A percentile compares a stretch with the other conserved stretches of the same genome.
phyloP scores from a whole-genome alignment of 2,113 vertebrate species.

The Gymnobelideus leadbeateri region DNA sequence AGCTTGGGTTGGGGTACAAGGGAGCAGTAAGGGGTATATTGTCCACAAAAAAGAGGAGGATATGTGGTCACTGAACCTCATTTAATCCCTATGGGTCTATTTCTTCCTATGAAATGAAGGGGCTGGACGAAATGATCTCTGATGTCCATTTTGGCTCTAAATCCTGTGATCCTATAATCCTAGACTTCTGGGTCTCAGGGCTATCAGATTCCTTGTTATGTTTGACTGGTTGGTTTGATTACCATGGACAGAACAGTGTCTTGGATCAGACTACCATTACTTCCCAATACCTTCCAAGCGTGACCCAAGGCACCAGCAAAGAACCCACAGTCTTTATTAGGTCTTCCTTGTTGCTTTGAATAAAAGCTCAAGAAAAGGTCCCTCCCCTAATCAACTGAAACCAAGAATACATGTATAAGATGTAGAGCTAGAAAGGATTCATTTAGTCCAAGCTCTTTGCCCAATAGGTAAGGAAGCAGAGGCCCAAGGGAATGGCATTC shows the following conservation, averaged over 20 bases:
- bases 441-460: neutral
- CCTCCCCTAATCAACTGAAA: neutral
- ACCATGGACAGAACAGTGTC: conserved; percentile 46
- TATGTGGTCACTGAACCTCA: conserved; percentile 32
- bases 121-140: neutral
- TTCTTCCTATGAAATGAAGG: neutral
- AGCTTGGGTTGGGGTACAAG: neutral
- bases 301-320: neutral
- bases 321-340: neutral
- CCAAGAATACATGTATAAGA: neutral
- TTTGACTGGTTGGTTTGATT: conserved; percentile 83
- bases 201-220: conserved; percentile 81
- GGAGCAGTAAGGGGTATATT: neutral
- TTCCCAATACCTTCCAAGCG: neutral
- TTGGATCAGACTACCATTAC: neutral
- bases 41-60: conserved; percentile 64
- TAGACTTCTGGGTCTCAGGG: conserved; percentile 74
- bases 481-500: neutral
- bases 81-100: neutral
- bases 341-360: neutral
- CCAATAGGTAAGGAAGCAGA: neutral
- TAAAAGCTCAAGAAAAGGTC: neutral
- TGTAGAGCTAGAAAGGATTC: neutral
- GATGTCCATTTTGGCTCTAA: neutral
- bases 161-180: conserved; percentile 45